A percentile compares a stretch with the other conserved stretches of the same genome.
These are phyloP conservation scores for Heliconius charithonia DNA, from an alignment of 2,888 invertebrate genomes.

Conservation along the genomic window DNA sequence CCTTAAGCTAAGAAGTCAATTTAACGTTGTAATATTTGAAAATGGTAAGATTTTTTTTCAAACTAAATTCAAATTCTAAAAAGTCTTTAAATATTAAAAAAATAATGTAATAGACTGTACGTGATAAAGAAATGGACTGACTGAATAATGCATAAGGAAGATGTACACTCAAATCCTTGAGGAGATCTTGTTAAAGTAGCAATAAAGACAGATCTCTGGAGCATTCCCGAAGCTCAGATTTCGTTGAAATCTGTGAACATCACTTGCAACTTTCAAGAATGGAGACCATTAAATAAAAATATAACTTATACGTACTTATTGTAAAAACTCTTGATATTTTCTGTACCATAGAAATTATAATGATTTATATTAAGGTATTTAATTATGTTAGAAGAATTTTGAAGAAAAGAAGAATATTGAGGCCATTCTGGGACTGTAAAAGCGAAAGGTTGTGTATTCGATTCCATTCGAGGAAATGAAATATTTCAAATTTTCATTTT, in stretches of 20 bases:
- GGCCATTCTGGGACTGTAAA: background rate
- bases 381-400: too few species aligned
- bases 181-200: conserved; percentile 27
- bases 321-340: background rate
- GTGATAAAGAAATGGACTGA: conserved; percentile 8
- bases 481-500: too few species aligned
- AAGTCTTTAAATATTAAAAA: conserved; percentile 1
- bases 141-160: conserved; percentile 21
- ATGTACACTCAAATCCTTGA: conserved; percentile 11
- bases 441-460: too few species aligned
- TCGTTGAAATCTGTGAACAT: conserved; percentile 10
- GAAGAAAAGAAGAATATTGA: too few species aligned
- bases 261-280: background rate
- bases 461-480: too few species aligned
- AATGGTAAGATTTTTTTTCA: background rate
- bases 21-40: background rate
- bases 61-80: background rate
- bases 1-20: background rate
- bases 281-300: background rate
- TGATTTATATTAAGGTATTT: background rate
- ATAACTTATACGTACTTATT: background rate
- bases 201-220: conserved; percentile 19
- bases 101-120: background rate
- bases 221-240: conserved; percentile 14
- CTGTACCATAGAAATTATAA: background rate